A percentile compares a stretch with the other conserved stretches of the same genome.
Evolutionary conservation across 2,113 vertebrate genomes (phyloP).

Genomic region (human (Homo sapiens)): DNA sequence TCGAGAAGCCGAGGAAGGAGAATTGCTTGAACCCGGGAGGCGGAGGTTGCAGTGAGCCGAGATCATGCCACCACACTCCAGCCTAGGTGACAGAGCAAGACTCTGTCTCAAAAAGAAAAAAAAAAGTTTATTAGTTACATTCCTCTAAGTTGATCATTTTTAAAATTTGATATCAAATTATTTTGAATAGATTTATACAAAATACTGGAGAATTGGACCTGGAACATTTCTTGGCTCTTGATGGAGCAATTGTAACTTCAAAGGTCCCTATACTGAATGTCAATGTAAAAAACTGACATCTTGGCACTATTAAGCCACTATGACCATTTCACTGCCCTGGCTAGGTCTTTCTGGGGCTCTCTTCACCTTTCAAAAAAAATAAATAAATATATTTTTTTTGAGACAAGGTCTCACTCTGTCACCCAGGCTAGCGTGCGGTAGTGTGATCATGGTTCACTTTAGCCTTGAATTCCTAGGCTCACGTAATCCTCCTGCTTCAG

Average conservation of each 20-base stretch:
- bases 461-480: no score
- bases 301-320: neutral
- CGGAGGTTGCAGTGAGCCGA: no score
- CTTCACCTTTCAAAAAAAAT: neutral
- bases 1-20: no score
- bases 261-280: neutral
- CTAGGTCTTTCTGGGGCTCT: neutral
- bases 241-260: neutral
- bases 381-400: no score
- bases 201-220: neutral
- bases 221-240: neutral
- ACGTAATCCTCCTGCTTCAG: no score
- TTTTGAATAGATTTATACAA: neutral
- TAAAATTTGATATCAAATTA: conserved; percentile 1
- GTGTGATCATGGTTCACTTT: no score
- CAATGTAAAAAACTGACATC: neutral
- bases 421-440: no score
- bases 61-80: no score
- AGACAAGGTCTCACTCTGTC: no score
- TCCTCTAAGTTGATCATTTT: neutral
- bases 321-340: neutral
- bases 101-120: no score
- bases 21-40: no score
- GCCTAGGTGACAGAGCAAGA: no score
- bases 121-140: neutral